Conservation (phyloP, 2,797 vertebrate genomes). For the Tokudaia tokunoshimensis region DNA sequence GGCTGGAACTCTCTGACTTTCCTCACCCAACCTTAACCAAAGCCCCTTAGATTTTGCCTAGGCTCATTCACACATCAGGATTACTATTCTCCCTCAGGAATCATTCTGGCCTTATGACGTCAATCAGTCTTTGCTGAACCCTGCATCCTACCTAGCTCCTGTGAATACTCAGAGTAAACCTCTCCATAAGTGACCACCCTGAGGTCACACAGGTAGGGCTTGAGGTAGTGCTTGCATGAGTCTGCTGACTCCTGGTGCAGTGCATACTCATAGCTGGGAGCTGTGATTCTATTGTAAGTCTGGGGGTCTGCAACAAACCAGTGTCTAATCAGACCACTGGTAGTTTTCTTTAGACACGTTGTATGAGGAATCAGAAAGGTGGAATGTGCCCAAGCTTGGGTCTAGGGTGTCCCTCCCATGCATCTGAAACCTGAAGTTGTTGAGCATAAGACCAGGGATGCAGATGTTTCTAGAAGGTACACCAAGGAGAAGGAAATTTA, state of each 20-base stretch:
- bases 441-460: not conserved
- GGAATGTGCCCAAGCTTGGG: not conserved
- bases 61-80: not conserved
- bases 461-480: not conserved
- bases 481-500: not conserved
- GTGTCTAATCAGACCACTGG: not conserved
- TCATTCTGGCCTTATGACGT: not conserved
- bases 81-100: not conserved
- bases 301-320: not conserved
- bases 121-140: not conserved
- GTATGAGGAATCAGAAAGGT: not conserved
- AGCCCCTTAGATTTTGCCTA: not conserved
- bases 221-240: not conserved
- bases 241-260: not conserved
- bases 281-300: not conserved
- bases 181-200: not conserved
- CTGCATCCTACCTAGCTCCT: not conserved
- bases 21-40: not conserved
- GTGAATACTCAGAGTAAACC: not conserved
- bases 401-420: not conserved
- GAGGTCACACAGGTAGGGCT: not conserved
- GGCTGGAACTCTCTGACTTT: not conserved
- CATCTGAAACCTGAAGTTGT: not conserved
- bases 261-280: not conserved
- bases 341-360: not conserved